Conservation (phyloP, 2,888 invertebrate genomes). For the Frankliniella fusca region DNA sequence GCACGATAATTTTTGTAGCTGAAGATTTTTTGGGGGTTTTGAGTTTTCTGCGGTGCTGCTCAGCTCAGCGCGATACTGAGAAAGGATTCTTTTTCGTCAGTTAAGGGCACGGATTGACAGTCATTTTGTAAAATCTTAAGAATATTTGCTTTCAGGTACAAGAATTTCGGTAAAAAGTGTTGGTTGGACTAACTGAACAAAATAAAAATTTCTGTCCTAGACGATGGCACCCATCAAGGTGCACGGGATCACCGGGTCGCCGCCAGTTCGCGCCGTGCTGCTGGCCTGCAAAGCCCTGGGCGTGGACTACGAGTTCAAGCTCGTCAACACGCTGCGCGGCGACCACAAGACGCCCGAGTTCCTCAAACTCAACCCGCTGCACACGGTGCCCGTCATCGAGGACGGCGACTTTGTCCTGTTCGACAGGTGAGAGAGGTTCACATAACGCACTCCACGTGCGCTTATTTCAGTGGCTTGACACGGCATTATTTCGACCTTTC, state of each 20-base stretch:
- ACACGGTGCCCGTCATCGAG: neutral
- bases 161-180: no score
- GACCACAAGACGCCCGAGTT: slow-evolving; percentile 19
- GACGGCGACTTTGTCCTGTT: neutral
- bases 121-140: no score
- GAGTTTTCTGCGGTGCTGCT: no score
- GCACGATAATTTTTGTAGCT: no score
- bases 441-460: neutral
- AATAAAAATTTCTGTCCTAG: no score
- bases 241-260: neutral
- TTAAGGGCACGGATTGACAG: no score
- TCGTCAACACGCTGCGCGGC: slow-evolving; percentile 21
- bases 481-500: neutral
- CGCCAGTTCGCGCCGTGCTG: neutral
- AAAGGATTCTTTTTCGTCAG: no score
- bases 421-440: neutral
- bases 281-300: neutral
- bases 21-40: no score
- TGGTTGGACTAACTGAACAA: no score
- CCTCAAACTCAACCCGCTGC: slow-evolving; percentile 8
- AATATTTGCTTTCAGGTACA: no score
- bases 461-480: neutral
- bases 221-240: slow-evolving; percentile 8
- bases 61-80: no score
- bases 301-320: slow-evolving; percentile 2